Percentiles rank a stretch among this genome's conserved stretches.
These are phyloP conservation scores for Ceratina australensis DNA, from an alignment of 1,140 invertebrate species.

Conservation along the genomic window DNA sequence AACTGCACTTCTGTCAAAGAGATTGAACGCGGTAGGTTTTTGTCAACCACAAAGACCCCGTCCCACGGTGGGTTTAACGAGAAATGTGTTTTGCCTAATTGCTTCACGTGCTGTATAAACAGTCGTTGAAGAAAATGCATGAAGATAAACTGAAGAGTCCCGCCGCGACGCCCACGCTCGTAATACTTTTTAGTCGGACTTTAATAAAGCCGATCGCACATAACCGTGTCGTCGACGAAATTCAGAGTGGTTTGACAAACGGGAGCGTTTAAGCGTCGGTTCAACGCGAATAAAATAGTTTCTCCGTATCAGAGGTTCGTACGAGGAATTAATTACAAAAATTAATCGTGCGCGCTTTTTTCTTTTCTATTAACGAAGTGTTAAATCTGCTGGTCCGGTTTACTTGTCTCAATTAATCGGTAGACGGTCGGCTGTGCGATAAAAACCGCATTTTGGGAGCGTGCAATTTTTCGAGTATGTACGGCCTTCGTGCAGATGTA, in stretches of 20 bases:
- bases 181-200: neutral
- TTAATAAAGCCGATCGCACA: no score
- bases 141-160: neutral
- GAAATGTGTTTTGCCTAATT: constrained; percentile 19
- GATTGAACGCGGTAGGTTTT: neutral
- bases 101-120: constrained; percentile 2
- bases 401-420: no score
- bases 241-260: neutral
- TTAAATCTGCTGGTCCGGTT: no score
- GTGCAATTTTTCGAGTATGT: neutral
- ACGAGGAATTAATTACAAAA: no score
- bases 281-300: neutral
- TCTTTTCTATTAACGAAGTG: no score
- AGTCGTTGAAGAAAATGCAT: constrained; percentile 9
- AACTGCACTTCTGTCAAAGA: neutral
- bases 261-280: neutral
- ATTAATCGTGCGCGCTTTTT: no score
- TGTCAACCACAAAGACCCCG: neutral
- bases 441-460: neutral
- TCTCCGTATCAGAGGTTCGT: no score
- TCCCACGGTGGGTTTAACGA: neutral
- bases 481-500: neutral
- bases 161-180: neutral
- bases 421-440: no score
- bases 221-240: neutral